Conservation (phyloP, 2,888 invertebrate genomes). For the Globia sparganii region DNA sequence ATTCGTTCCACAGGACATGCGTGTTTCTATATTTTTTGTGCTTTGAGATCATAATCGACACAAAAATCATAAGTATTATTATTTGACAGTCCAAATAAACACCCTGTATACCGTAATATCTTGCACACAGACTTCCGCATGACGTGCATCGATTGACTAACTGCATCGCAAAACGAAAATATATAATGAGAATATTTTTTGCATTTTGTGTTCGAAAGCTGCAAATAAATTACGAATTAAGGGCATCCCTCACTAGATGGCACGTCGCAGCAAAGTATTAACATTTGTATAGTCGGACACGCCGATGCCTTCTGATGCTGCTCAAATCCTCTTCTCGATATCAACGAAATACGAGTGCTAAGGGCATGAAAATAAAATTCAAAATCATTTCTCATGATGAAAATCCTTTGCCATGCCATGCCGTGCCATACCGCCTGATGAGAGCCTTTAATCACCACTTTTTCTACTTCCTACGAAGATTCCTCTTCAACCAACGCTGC, state of each 20-base stretch:
- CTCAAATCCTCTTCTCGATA: neutral
- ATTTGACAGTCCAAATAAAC: constrained; percentile 14
- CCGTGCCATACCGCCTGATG: neutral
- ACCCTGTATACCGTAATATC: constrained; percentile 38
- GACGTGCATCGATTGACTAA: neutral
- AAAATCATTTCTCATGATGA: neutral
- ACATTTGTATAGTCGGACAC: neutral
- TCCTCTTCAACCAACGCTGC: constrained; percentile 82
- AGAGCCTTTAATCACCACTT: neutral
- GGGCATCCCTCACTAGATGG: neutral
- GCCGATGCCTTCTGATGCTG: no score
- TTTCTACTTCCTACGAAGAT: constrained; percentile 60
- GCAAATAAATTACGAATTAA: neutral
- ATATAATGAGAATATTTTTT: neutral
- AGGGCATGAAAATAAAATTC: neutral
- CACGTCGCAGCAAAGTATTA: neutral
- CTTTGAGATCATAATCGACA: constrained; percentile 29
- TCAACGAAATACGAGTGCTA: neutral
- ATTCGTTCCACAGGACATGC: neutral
- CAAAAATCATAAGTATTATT: neutral
- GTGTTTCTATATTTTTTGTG: neutral
- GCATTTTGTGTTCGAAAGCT: constrained; percentile 4
- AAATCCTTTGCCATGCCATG: neutral
- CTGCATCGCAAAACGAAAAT: neutral
- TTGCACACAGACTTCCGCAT: neutral